Conservation (phyloP, 2,797 vertebrate species). For the Phataginus tetradactyla region DNA sequence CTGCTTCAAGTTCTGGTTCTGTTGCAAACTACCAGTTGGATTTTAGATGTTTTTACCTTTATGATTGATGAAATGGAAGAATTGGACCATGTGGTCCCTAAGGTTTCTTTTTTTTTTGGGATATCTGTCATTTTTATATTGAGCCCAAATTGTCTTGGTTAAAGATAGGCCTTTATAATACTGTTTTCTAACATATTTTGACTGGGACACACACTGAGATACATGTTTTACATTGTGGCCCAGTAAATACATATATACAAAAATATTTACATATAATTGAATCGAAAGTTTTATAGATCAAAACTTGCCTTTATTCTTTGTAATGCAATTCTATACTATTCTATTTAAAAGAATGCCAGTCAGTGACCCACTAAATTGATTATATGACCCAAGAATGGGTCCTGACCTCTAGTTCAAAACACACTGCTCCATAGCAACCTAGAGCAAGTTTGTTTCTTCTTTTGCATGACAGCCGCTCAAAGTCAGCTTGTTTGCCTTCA, state of each 20-base stretch:
- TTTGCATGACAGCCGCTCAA: not conserved
- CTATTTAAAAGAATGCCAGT: constrained; percentile 32
- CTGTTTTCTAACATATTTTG: not conserved
- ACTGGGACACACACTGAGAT: not conserved
- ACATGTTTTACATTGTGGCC: not conserved
- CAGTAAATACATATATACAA: not conserved
- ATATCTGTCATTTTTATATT: not conserved
- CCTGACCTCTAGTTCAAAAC: constrained; percentile 43
- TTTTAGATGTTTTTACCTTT: constrained; percentile 15
- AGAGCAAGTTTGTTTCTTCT: not conserved
- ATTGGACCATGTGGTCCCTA: not conserved
- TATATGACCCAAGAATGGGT: constrained; percentile 4
- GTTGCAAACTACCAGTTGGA: not conserved
- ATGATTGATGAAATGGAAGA: not conserved
- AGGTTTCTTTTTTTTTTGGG: not conserved
- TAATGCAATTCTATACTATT: not conserved
- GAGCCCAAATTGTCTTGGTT: not conserved
- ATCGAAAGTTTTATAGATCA: constrained; percentile 13
- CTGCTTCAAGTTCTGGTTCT: not conserved
- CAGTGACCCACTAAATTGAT: constrained; percentile 46
- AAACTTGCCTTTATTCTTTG: not conserved
- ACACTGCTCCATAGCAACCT: not conserved
- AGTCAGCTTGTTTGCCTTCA: not conserved
- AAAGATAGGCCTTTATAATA: not conserved
- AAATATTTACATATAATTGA: not conserved